Evolutionary conservation across 1,140 invertebrate species (phyloP), one percentile per base, ranked within the genome.

Genomic region (Hycleus phaleratus): DNA sequence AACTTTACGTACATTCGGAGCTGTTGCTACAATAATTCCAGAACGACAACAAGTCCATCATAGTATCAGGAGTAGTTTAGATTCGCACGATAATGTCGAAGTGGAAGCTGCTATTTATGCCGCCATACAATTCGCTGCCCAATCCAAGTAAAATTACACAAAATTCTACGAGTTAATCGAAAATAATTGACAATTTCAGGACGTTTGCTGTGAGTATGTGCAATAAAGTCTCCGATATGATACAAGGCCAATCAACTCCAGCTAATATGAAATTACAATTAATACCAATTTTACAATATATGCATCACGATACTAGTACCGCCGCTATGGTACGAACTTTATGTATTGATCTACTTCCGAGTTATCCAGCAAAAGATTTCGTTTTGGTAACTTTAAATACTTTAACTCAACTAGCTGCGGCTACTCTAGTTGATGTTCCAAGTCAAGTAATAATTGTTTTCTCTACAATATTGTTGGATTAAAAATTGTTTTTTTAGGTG

Each of bases 171-270:
- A 18, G 18, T 18, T 18, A 18, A 18, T 18, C 18, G 18, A 18
- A 18, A 18, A 18, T 18, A 18, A 18, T 18, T 18, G 18, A 18
- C 1, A 18, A 18, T 79, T 80, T 51, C 66, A 91, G 89, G 74
- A 82, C 88, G 38, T 98, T 97, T 82, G 93, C 95, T n/a, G 85
- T 93, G 6, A 93, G 90, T 49, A 96, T 97, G 85, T 97, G 93
- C 69, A 90, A 90, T 63, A 96, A 96, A 77, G 86, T 98, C 46
- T 90, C 91, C 1, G 87, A 94, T 57, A 97, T 97, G 93, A 95
- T 97, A 62, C 85, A 92, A 71, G 90, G 91, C 46, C 81, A 95
- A 66, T 86, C 89, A 43, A 96, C 93, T 1, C 92, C 93, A 3
- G 87, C 93, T 4, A 88, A 93, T 45, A 88, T 95, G 77, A 95